Conservation (phyloP, 2,113 vertebrate species). For the Sapajus apella region DNA sequence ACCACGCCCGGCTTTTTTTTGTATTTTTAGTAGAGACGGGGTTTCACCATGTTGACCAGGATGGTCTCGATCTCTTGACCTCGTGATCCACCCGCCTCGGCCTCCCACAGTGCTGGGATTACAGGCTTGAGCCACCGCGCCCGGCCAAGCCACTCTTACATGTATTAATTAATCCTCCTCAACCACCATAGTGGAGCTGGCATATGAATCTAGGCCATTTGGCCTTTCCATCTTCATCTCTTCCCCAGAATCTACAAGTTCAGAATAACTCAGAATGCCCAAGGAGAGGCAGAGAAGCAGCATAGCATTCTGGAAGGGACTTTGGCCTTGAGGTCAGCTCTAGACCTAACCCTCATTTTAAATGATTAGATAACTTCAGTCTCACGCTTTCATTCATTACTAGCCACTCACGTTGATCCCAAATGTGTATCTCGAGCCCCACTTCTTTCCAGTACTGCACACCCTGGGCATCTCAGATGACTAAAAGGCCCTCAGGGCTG, state of each 20-base stretch:
- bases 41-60: too few species aligned
- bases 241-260: not conserved
- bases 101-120: too few species aligned
- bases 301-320: not conserved
- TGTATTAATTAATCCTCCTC: not conserved
- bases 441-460: not conserved
- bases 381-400: not conserved
- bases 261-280: not conserved
- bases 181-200: fast-evolving
- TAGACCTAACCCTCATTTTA: not conserved
- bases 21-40: too few species aligned
- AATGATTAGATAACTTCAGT: not conserved
- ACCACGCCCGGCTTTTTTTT: too few species aligned
- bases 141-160: too few species aligned
- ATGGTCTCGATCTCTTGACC: too few species aligned
- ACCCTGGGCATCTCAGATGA: not conserved
- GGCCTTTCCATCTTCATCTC: not conserved
- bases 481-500: not conserved
- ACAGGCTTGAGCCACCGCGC: too few species aligned
- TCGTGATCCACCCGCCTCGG: too few species aligned
- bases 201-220: not conserved
- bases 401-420: not conserved
- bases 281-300: not conserved
- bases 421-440: not conserved
- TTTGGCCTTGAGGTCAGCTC: not conserved